phyloP scores from a whole-genome alignment of 2,888 invertebrate species.

The Halictus quadricinctus region DNA sequence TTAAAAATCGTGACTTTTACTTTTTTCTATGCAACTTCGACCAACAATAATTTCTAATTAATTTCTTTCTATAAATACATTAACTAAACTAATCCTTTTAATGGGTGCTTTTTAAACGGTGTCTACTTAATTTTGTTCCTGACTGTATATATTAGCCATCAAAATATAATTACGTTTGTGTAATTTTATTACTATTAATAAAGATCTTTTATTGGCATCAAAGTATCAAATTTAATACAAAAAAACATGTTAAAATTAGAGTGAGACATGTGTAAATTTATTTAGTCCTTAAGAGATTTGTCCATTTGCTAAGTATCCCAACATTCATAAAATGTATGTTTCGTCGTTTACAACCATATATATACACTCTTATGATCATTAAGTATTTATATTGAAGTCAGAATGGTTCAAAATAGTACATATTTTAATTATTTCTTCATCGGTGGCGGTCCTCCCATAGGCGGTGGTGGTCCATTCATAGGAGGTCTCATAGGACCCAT shows the following conservation, averaged over 20 bases:
- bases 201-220: neutral
- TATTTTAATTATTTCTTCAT: constrained; percentile 66
- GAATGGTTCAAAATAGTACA: constrained; percentile 4
- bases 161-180: constrained; percentile 1
- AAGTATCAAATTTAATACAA: neutral
- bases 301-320: neutral
- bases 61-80: too few relatives aligned
- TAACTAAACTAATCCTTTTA: too few relatives aligned
- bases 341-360: neutral
- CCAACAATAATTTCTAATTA: too few relatives aligned
- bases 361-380: constrained; percentile 6
- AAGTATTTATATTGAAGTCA: constrained; percentile 8
- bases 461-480: constrained; percentile 87
- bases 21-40: too few relatives aligned
- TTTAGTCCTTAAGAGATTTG: neutral
- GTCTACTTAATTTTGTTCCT: too few relatives aligned
- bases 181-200: neutral
- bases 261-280: neutral
- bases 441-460: constrained; percentile 78
- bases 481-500: constrained; percentile 90
- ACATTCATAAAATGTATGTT: constrained; percentile 1
- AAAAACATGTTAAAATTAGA: neutral
- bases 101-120: too few relatives aligned
- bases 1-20: too few relatives aligned
- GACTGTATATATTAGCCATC: neutral